Conservation (phyloP, 2,113 vertebrate species). For the Neomonachus schauinslandi region DNA sequence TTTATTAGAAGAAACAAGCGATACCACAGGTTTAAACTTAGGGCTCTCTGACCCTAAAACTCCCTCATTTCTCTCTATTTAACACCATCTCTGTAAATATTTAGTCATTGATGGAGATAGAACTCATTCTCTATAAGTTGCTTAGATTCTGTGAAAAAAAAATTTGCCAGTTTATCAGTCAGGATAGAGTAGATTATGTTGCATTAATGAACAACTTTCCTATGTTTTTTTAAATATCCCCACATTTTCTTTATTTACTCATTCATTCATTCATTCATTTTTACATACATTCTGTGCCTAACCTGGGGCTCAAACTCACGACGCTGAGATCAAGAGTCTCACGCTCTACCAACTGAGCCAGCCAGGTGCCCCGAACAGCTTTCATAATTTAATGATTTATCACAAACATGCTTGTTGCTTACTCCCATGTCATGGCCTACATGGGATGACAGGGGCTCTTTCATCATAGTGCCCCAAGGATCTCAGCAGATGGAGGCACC, state of each 20-base stretch:
- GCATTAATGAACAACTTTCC: not conserved
- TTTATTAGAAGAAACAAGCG: not conserved
- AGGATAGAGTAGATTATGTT: not conserved
- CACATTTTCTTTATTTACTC: not conserved
- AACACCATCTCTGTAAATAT: not conserved
- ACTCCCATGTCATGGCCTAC: not conserved
- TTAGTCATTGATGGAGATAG: not conserved
- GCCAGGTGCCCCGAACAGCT: not conserved
- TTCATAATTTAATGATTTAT: not conserved
- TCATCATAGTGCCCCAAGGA: not conserved
- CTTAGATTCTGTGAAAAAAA: not conserved
- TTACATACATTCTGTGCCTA: not conserved
- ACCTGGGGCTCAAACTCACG: not conserved
- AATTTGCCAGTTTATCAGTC: not conserved
- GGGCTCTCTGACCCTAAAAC: not conserved
- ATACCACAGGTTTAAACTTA: not conserved
- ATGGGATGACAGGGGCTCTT: not conserved
- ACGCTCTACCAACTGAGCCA: not conserved
- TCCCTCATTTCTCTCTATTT: not conserved
- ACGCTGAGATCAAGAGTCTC: not conserved
- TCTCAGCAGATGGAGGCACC: not conserved
- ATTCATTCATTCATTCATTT: not conserved
- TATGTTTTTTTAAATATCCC: not conserved
- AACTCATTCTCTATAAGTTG: not conserved
- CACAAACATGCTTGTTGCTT: not conserved